Base-by-base conservation (phyloP, 2,113 vertebrate genomes). In the Tychaedon coryphoeus region DNA sequence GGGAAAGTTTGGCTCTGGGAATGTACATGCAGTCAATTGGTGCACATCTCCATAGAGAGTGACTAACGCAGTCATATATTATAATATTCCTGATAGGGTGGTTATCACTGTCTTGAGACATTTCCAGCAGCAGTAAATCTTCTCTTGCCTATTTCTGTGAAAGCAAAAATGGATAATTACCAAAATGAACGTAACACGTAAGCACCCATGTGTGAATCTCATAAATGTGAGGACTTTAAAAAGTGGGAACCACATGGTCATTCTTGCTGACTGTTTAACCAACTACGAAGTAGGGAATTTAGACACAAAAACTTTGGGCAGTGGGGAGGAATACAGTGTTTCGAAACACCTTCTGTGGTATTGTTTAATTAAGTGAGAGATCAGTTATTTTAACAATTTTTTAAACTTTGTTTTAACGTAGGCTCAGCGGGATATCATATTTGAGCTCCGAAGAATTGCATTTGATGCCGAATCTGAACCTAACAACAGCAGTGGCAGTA, bases 371-470 rank as follows among this genome's bases (percentile, higher is more conserved):
- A 90, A 86, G 13, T n/a, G 26, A 56, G 18, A 38, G 40, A 24
- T 34, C 17, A 25, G 29, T 72, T 92, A 50, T 54, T 94, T 72
- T 40, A 90, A 61, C 4, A 2, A 5, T 8, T 48, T 13, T 83
- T 70, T 76, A 15, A 48, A 80, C 13, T 14, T 61, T 87, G 1
- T 79, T 91, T 82, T 85, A 19, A 48, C 24, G 0, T 87, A 99
- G 99, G 99, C 99, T 95, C 99, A 99, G 96, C 98, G 99, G 77
- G 99, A 99, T 97, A 99, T 99, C 97, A 99, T 99, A 95, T 99
- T 99, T 95, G 99, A 99, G 93, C 98, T 99, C 78, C 98, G 99
- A 88, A 98, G 99, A 96, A 99, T 99, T 61, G 99, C 99, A 14
- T 99, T 99, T 53, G 99, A 99, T 89, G 98, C 99, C 0, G 99